Percentiles rank a stretch among this genome's conserved stretches.
Conservation (phyloP, 2,888 invertebrate species). For the Taphrorychus bicolor region DNA sequence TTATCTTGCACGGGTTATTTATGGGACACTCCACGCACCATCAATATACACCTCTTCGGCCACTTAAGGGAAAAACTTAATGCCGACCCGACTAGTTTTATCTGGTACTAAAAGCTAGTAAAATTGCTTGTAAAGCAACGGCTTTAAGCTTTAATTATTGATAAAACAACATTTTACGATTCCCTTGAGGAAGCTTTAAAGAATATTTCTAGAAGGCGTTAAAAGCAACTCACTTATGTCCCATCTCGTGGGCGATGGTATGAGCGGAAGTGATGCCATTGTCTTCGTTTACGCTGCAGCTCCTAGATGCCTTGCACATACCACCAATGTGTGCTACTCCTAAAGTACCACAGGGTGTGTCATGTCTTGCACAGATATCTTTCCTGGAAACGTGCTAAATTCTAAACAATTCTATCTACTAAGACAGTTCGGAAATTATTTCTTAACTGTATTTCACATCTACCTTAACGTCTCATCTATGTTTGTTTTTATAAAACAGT, state of each 20-base stretch:
- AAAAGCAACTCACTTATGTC: constrained; percentile 80
- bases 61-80: constrained; percentile 9
- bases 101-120: constrained; percentile 10
- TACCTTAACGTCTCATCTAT: no score
- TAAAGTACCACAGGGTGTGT: constrained; percentile 70
- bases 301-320: constrained; percentile 84
- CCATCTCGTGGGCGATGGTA: constrained; percentile 90
- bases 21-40: constrained; percentile 12
- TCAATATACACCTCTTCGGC: constrained; percentile 10
- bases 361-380: constrained; percentile 71
- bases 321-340: constrained; percentile 90
- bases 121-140: constrained; percentile 1
- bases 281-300: constrained; percentile 91
- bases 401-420: no score
- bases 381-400: no score
- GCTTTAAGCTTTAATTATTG: constrained; percentile 12
- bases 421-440: no score
- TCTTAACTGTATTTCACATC: no score
- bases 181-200: background rate
- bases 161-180: background rate
- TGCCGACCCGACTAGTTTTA: constrained; percentile 2
- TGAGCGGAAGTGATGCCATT: constrained; percentile 87
- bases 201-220: background rate
- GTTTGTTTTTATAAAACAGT: no score
- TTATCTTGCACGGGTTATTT: constrained; percentile 17